Evolutionary conservation across 2,888 invertebrate species (phyloP), one percentile per base, ranked within the genome.

Genomic region (Nebria brevicollis): DNA sequence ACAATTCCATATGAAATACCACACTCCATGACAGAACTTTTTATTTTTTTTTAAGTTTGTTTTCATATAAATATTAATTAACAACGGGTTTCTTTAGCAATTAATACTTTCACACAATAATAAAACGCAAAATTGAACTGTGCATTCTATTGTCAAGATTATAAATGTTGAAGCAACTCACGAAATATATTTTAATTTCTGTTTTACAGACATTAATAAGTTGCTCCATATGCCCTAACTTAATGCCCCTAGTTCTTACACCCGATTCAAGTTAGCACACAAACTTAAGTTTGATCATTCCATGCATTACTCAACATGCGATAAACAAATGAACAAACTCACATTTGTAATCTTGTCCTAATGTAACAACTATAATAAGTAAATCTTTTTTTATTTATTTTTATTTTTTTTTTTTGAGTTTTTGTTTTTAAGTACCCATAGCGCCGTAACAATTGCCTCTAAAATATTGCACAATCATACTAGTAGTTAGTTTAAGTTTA

Each of bases 381-480:
- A 75, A 75, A 54, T 8, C 54, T 54, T 54, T 13, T 13, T 43
- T 43, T 43, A 8, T 43, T 43, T 43, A 10, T 43, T 8, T 43
- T 43, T 6, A 10, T 43, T 43, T 43, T 43, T 43, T 43, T 54
- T 54, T 54, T 54, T 54, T 34, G 34, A 34, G 34, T 34, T 54
- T 54, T 54, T 54, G 8, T 25, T 75, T 74, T 74, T 64, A 75
- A 75, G 78, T 78, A 78, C 78, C 78, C 75, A 80, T 80, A 80
- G 80, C 80, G 75, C 72, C 80, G 80, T 80, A 80, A 80, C 80
- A 80, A 80, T 80, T 80, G 80, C 80, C 80, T 75, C 80, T 80
- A 80, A 75, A 80, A 80, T 80, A 80, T 80, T 80, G 80, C 80
- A 80, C 80, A 80, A 79, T 80, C 80, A 80, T 80, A 80, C 80